phyloP scores from a whole-genome alignment of 2,113 vertebrate genomes.

The Scalopus aquaticus region DNA sequence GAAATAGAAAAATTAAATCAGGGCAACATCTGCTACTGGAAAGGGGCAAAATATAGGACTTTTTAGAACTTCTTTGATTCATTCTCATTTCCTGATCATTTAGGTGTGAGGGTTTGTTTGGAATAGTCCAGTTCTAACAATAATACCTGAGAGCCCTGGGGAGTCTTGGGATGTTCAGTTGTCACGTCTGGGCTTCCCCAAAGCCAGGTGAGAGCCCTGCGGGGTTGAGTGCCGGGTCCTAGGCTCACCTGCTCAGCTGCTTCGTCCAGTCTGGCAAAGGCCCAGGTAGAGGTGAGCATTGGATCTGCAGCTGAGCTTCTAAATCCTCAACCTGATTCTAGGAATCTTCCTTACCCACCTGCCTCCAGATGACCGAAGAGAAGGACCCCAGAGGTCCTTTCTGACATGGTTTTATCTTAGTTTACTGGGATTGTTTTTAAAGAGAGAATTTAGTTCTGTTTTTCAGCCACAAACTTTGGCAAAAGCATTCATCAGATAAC shows the following conservation, averaged over 20 bases:
- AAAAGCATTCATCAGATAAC: background rate
- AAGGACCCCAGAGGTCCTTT: background rate
- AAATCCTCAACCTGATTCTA: no score
- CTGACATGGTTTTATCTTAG: background rate
- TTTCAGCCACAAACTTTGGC: background rate
- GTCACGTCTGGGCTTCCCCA: background rate
- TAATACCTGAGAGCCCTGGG: rapidly evolving
- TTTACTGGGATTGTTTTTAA: background rate
- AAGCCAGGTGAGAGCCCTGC: background rate
- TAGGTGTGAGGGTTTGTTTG: background rate
- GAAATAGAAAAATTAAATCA: background rate
- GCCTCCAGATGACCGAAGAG: background rate
- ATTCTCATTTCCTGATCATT: background rate
- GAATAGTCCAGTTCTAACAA: background rate
- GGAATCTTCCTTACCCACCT: background rate
- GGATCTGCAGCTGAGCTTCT: background rate
- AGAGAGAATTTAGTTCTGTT: background rate
- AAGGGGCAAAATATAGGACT: background rate
- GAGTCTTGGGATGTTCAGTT: background rate
- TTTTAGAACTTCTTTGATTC: background rate
- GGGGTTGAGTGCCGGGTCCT: background rate
- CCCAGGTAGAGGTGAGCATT: background rate
- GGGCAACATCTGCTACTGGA: background rate
- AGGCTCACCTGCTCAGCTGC: background rate
- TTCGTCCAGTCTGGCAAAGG: background rate